Evolutionary conservation across 2,888 invertebrate species (phyloP).

Genomic region (Xestoiulus laeticollis): DNA sequence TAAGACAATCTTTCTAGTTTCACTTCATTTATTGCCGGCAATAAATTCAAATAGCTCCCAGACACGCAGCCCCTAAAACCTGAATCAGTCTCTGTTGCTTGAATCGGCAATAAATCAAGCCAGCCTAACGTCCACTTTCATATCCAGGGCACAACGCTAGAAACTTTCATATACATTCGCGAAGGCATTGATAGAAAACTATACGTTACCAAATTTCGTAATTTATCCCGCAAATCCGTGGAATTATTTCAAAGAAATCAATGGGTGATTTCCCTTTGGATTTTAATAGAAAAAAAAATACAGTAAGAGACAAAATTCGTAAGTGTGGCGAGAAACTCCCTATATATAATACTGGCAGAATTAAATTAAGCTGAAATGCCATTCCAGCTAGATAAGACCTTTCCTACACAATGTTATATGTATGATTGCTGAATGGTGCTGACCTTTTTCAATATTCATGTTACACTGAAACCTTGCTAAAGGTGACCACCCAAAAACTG

Average conservation of each 20-base stretch:
- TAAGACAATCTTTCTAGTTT: constrained; percentile 37
- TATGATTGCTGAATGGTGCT: too few species aligned
- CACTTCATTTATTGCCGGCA: constrained; percentile 33
- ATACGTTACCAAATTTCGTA: not conserved
- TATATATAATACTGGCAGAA: too few species aligned
- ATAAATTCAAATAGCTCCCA: not conserved
- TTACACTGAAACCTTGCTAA: too few species aligned
- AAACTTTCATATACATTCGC: not conserved
- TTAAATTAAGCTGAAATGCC: too few species aligned
- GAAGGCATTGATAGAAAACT: not conserved
- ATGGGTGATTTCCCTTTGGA: not conserved
- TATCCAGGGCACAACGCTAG: not conserved
- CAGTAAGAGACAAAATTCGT: not conserved
- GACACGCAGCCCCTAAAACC: not conserved
- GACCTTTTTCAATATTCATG: too few species aligned
- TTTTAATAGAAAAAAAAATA: not conserved
- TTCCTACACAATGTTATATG: too few species aligned
- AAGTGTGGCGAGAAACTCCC: too few species aligned
- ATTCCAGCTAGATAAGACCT: too few species aligned
- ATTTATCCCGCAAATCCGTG: not conserved
- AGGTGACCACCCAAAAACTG: too few species aligned
- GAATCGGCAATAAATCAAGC: not conserved
- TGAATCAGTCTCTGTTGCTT: not conserved
- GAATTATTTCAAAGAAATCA: not conserved
- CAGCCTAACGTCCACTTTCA: constrained; percentile 9